Conservation (phyloP, 2,888 invertebrate species). For the Anoplius nigerrimus region DNA sequence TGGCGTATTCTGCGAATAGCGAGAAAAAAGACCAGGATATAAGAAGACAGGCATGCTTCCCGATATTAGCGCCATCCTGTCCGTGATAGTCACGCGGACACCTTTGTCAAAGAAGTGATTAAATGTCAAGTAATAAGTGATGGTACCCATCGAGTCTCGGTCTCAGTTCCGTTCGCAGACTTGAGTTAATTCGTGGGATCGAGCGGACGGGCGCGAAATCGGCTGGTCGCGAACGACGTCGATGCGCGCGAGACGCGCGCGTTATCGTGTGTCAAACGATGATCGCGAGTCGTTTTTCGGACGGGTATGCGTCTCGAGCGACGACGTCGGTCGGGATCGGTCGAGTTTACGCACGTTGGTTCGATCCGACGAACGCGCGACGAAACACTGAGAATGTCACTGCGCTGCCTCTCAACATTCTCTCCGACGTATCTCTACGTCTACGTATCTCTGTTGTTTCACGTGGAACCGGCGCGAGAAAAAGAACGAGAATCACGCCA, state of each 20-base stretch:
- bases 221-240: neutral
- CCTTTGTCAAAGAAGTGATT: conserved; percentile 7
- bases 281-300: too few relatives aligned
- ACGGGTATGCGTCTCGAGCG: too few relatives aligned
- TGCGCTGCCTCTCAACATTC: too few relatives aligned
- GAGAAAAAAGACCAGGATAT: neutral
- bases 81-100: conserved; percentile 6
- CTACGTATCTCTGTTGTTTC: too few relatives aligned
- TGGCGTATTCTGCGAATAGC: conserved; percentile 89
- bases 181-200: neutral
- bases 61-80: conserved; percentile 7
- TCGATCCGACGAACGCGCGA: too few relatives aligned
- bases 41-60: conserved; percentile 3
- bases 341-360: too few relatives aligned
- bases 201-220: neutral
- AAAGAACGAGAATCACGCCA: too few relatives aligned
- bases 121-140: neutral
- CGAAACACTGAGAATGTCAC: too few relatives aligned
- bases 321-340: too few relatives aligned
- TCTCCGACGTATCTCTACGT: too few relatives aligned
- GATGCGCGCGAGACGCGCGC: neutral
- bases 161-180: neutral
- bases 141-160: neutral
- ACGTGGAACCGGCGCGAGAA: too few relatives aligned
- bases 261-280: too few relatives aligned